Percentiles rank a stretch among this genome's conserved stretches.
These are phyloP conservation scores for Pogoniulus pusillus DNA, from an alignment of 2,797 vertebrate genomes.

Conservation along the genomic window DNA sequence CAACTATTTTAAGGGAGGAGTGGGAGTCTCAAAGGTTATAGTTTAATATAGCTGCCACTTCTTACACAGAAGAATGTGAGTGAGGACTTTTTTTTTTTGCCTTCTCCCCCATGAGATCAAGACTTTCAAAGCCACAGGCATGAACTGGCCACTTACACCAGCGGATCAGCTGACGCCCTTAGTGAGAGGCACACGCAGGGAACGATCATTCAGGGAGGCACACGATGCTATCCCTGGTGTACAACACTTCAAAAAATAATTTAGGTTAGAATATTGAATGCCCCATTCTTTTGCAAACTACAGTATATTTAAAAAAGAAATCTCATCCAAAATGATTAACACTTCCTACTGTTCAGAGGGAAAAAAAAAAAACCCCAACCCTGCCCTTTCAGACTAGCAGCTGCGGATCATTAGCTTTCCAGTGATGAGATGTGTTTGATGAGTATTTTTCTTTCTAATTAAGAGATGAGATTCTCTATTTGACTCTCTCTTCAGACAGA, in stretches of 20 bases:
- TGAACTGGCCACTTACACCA: constrained; percentile 51
- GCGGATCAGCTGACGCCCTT: constrained; percentile 57
- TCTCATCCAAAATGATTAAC: constrained; percentile 81
- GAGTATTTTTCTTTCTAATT: constrained; percentile 84
- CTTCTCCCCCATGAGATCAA: constrained; percentile 34
- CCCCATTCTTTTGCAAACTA: constrained; percentile 79
- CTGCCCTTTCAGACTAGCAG: constrained; percentile 81
- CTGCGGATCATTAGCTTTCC: constrained; percentile 81
- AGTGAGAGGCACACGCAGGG: constrained; percentile 62
- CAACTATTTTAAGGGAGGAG: constrained; percentile 57
- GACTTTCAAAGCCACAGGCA: constrained; percentile 58
- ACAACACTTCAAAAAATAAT: constrained; percentile 79
- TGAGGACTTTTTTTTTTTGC: constrained; percentile 53
- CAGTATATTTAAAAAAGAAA: constrained; percentile 80
- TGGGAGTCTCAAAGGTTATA: constrained; percentile 61
- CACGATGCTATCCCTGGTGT: constrained; percentile 70
- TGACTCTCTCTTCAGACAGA: constrained; percentile 75
- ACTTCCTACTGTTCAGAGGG: constrained; percentile 77
- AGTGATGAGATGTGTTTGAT: constrained; percentile 81
- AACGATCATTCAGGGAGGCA: constrained; percentile 64
- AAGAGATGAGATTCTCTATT: constrained; percentile 78
- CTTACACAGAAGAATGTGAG: constrained; percentile 26
- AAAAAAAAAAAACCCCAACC: constrained; percentile 6
- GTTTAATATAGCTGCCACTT: constrained; percentile 62
- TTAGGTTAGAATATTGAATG: constrained; percentile 80